These are phyloP conservation scores for Sycophila sp. DNA, from an alignment of 1,140 invertebrate genomes.

Conservation along the genomic window DNA sequence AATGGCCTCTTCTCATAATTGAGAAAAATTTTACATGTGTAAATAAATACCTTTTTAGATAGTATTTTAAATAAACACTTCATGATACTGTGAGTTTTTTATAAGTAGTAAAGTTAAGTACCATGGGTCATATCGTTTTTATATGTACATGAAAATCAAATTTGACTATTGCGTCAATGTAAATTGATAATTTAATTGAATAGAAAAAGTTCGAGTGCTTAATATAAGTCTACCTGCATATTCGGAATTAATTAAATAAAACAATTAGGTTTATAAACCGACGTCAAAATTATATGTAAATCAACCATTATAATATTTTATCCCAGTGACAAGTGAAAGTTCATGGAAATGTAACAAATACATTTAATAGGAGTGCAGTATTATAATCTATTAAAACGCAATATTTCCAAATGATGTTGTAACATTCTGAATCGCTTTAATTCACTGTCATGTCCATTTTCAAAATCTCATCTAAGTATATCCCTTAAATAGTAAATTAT, in stretches of 20 bases:
- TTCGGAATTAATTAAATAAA: not conserved
- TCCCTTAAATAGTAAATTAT: no score
- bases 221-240: not conserved
- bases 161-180: constrained; percentile 15
- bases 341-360: no score
- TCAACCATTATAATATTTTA: no score
- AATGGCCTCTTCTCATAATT: not conserved
- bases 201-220: not conserved
- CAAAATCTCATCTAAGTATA: no score
- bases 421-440: no score
- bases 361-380: no score
- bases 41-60: no score
- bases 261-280: not conserved
- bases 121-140: constrained; percentile 19
- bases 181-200: not conserved
- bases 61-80: constrained; percentile 5
- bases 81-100: constrained; percentile 9
- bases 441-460: no score
- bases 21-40: not conserved
- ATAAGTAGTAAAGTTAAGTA: not conserved
- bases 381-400: no score
- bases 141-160: constrained; percentile 18
- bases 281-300: not conserved
- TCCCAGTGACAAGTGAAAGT: no score
- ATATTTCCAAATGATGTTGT: no score